phyloP scores from a whole-genome alignment of 2,113 vertebrate species.

The Megaceryle maxima region DNA sequence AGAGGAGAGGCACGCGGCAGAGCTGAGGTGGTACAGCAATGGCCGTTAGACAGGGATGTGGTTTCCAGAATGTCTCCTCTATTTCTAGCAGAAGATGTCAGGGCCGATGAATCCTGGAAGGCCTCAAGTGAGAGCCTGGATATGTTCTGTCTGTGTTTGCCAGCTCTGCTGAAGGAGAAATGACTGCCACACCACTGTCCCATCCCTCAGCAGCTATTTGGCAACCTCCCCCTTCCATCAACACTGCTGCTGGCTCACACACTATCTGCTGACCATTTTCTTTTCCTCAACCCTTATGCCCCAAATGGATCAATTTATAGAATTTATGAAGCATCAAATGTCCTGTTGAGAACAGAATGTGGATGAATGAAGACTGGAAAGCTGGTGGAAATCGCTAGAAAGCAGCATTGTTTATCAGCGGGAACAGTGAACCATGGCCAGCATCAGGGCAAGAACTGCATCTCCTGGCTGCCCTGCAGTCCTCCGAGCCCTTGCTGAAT shows the following conservation, averaged over 20 bases:
- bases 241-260: background rate
- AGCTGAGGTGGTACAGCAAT: background rate
- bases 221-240: background rate
- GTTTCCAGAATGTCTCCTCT: conserved; percentile 23
- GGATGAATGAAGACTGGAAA: background rate
- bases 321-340: background rate
- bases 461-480: background rate
- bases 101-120: conserved; percentile 36
- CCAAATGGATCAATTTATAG: background rate
- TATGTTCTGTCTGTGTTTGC: background rate
- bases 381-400: background rate
- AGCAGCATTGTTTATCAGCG: background rate
- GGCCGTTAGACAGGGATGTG: background rate
- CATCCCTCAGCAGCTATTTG: conserved; percentile 48
- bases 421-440: background rate
- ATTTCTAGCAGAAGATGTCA: conserved; percentile 48
- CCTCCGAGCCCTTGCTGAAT: background rate
- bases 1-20: background rate
- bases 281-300: background rate
- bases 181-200: conserved; percentile 30
- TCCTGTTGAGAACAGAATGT: background rate
- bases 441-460: background rate
- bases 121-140: conserved; percentile 27
- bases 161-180: conserved; percentile 39
- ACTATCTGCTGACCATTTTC: background rate